Base-by-base conservation (phyloP, 2,888 invertebrate species). In the Theretra japonica region DNA sequence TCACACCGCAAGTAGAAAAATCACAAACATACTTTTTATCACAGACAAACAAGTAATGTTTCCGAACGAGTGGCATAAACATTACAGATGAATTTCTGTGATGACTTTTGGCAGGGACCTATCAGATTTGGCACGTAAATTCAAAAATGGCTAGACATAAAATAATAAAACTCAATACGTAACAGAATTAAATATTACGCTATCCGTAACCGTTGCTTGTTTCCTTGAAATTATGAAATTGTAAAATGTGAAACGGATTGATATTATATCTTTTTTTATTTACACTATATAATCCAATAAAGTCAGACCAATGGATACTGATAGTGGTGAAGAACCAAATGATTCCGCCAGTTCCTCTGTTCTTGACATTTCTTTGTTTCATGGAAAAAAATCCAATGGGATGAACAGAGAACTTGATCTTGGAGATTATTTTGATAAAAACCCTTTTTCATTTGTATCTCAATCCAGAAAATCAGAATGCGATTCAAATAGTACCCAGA, bases 131-230 rank as follows among this genome's bases (percentile, higher is more conserved):
- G 73, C 75, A 69, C 70, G 33, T 73, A 82, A 82, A 81, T 81
- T 80, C 75, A 79, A 83, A 85, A 81, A 82, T 79, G 78, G 71
- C 70, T 1, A 72, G 59, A 56, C 56, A 30, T 19, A 53, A 53
- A 30, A 21, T n/a, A 23, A 19, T 23, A 25, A n/a, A n/a, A 6
- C 23, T 21, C 1, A 59, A 48, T 21, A 53, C 21, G 50, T 28
- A 28, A 28, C 19, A 41, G 8, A 58, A 33, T 19, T 48, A 70
- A 50, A 70, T 2, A 58, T 15, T 6, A 50, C 19, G 19, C 57
- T 62, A 21, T 41, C 62, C 33, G n/a, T n/a, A 21, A 21, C 0
- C 30, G 19, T 62, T 41, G 11, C 15, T 58, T 58, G 0, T 17
- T 33, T 30, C 6, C 23, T 4, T 65, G 21, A 15, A 60, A 17